These are phyloP conservation scores for Ophthalmolycus amberensis DNA, from an alignment of 2,113 vertebrate genomes.

Conservation along the genomic window DNA sequence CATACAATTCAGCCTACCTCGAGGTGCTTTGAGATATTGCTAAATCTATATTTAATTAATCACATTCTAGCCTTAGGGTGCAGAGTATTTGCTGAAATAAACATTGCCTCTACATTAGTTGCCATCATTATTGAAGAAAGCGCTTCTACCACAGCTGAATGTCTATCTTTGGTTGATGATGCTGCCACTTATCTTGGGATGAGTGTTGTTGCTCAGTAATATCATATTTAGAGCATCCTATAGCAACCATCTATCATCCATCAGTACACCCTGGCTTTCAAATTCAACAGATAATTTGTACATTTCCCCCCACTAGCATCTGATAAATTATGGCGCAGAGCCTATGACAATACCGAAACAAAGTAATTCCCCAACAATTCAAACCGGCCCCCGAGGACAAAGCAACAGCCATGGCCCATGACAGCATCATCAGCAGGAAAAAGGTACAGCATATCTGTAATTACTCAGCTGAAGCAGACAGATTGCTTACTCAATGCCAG, in stretches of 20 bases:
- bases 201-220: constrained; percentile 30
- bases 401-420: constrained; percentile 52
- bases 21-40: constrained; percentile 23
- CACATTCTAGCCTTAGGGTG: constrained; percentile 26
- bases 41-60: constrained; percentile 37
- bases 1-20: neutral
- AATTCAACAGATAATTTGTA: constrained; percentile 50
- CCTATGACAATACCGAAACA: constrained; percentile 52
- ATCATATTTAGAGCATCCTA: constrained; percentile 44
- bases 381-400: constrained; percentile 56
- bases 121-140: constrained; percentile 58
- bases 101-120: constrained; percentile 35
- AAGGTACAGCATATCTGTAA: constrained; percentile 70
- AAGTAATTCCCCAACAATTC: constrained; percentile 69
- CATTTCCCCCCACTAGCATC: constrained; percentile 40
- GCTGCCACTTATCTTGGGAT: constrained; percentile 49
- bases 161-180: constrained; percentile 61
- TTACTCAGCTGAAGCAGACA: constrained; percentile 70
- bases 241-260: constrained; percentile 32
- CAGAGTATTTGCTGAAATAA: constrained; percentile 43
- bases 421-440: constrained; percentile 76
- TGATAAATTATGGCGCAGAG: constrained; percentile 53
- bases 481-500: constrained; percentile 67
- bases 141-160: constrained; percentile 29
- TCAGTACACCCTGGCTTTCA: constrained; percentile 49